Conservation (phyloP, 2,113 vertebrate species). For the Bos javanicus region DNA sequence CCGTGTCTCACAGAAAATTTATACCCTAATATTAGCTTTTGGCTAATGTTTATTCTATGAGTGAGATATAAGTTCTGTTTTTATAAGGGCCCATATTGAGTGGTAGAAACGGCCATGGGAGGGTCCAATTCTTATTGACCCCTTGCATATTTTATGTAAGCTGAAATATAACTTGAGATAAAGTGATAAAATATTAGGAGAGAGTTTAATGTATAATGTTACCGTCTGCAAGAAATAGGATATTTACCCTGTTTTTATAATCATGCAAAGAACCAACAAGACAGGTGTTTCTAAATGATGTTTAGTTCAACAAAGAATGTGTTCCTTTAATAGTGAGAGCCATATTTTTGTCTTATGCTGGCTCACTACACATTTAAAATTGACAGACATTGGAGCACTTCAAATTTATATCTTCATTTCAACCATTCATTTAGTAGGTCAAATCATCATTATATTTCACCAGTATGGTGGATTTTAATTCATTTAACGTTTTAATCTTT, state of each 20-base stretch:
- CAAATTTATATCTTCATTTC: conserved; percentile 73
- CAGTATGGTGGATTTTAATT: conserved; percentile 79
- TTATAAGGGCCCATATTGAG: not conserved
- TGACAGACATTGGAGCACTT: conserved; percentile 71
- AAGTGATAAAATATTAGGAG: not conserved
- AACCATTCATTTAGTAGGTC: conserved; percentile 80
- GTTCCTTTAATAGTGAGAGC: conserved; percentile 61
- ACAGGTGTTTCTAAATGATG: conserved; percentile 66
- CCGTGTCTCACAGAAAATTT: not conserved
- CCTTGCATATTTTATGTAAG: not conserved
- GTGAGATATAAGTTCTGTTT: conserved; percentile 17
- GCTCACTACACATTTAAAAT: conserved; percentile 75
- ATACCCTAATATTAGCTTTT: conserved; percentile 15
- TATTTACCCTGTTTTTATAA: not conserved
- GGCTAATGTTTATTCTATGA: not conserved
- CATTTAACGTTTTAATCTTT: conserved; percentile 86
- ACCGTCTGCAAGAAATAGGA: conserved; percentile 10
- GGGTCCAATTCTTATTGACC: not conserved
- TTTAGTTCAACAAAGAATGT: conserved; percentile 54
- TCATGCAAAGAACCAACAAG: not conserved
- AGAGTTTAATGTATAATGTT: conserved; percentile 12
- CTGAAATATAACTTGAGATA: not conserved
- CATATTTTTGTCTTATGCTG: conserved; percentile 76
- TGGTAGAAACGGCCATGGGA: not conserved
- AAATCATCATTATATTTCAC: conserved; percentile 83